These are phyloP conservation scores for Alauda arvensis DNA, from an alignment of 2,797 vertebrate genomes.

Conservation along the genomic window DNA sequence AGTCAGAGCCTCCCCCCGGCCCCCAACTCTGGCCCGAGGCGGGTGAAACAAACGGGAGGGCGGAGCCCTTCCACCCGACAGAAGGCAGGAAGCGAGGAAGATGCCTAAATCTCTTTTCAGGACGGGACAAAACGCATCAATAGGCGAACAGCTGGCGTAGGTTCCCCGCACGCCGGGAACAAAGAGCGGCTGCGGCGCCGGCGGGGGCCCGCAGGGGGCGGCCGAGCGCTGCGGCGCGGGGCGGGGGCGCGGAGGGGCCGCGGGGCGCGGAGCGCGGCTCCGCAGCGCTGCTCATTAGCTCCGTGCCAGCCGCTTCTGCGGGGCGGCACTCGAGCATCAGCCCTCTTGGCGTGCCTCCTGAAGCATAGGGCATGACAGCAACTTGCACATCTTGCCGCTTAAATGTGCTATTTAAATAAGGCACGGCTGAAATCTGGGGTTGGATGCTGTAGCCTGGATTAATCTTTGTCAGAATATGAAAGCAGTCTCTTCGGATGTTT, in stretches of 20 bases:
- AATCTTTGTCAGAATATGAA: neutral
- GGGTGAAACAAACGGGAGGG: neutral
- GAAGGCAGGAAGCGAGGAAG: neutral
- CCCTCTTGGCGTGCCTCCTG: neutral
- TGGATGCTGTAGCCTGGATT: neutral
- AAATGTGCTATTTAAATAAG: neutral
- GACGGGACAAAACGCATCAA: neutral
- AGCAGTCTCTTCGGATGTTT: neutral
- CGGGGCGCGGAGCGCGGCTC: fast-evolving
- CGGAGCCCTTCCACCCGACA: neutral
- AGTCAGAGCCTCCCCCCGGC: neutral
- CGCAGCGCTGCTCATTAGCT: fast-evolving
- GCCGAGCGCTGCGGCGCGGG: neutral
- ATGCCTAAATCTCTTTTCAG: neutral
- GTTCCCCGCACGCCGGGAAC: neutral
- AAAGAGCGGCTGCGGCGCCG: slow-evolving; percentile 35
- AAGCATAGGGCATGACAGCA: neutral
- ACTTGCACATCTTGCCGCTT: neutral
- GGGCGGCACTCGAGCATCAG: neutral
- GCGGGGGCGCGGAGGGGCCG: neutral
- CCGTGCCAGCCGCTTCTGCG: fast-evolving
- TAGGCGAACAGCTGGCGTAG: neutral
- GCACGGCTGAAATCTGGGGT: neutral
- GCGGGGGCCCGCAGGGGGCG: slow-evolving; percentile 37
- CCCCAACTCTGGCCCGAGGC: neutral